Base-by-base conservation (phyloP, 2,797 vertebrate genomes). In the Melanotaenia parkinsoni region DNA sequence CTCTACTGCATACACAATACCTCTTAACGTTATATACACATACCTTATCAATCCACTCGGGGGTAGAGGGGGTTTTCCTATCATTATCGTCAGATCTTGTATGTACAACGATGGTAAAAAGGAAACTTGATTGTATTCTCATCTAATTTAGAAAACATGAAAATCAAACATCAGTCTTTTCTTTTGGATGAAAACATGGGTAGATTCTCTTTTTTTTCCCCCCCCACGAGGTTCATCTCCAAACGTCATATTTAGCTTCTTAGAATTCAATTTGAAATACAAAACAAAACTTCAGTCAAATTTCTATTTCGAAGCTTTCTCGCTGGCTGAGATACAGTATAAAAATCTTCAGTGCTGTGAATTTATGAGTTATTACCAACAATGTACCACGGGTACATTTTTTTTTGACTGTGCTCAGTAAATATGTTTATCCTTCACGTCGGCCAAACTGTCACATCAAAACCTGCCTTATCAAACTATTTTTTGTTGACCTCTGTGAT, bases 1-100 rank as follows among this genome's bases (percentile, higher is more conserved):
- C 95, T 96, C 97, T 99, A 99, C 97, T 96, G 97, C 97, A 98
- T 98, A 98, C 97, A 98, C 98, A 97, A 98, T 98, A 97, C 97
- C 96, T 95, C 94, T 95, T 96, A 95, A 96, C 96, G 89, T 96
- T 96, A 98, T 97, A 97, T 99, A 97, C 97, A 99, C 97, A 98
- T 93, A 95, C 87, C 93, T 91, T 85, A 89, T 86, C 87, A 79
- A 78, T 87, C 84, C 87, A 33, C 89, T 88, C 65, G 71, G 85
- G 63, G 57, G 83, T 63, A 90, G 89, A 92, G 89, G 57, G 87
- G 86, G 74, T 90, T 86, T 80, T 90, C 87, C 90, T 91, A 88
- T 88, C 86, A 82, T 89, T 86, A 92, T 84, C 84, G 81, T 92
- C 91, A 85, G 86, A 87, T 88, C 90, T 90, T 72, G 79, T 94